These are phyloP conservation scores for Myotis yumanensis DNA, from an alignment of 2,113 vertebrate genomes.

Conservation along the genomic window DNA sequence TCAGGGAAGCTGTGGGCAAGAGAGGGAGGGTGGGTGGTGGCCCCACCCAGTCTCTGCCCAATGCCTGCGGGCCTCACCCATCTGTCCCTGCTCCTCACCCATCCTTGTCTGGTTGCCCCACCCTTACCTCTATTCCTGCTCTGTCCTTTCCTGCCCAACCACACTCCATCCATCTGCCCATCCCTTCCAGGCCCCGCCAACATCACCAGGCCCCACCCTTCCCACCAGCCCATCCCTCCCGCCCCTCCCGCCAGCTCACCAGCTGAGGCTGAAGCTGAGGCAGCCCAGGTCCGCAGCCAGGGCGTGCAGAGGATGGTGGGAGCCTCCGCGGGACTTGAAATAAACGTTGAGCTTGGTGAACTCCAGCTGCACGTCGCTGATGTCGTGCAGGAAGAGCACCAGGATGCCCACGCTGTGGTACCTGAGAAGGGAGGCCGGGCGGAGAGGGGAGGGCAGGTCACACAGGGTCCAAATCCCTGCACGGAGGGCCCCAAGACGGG, in stretches of 20 bases:
- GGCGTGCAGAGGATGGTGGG: slow-evolving; percentile 88
- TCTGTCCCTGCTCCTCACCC: neutral
- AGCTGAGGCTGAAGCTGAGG: slow-evolving; percentile 92
- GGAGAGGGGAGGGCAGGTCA: neutral
- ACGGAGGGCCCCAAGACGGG: neutral
- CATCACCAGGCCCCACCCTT: neutral
- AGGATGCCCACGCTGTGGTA: slow-evolving; percentile 96
- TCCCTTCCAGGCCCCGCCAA: neutral
- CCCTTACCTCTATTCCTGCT: neutral
- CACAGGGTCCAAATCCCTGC: neutral
- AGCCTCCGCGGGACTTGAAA: slow-evolving; percentile 91
- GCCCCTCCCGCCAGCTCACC: slow-evolving; percentile 81
- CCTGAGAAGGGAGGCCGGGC: slow-evolving; percentile 75
- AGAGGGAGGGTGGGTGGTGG: neutral
- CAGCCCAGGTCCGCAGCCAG: slow-evolving; percentile 90
- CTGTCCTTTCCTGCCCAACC: too few species aligned
- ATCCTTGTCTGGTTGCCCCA: neutral
- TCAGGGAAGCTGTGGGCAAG: fast-evolving
- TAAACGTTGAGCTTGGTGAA: slow-evolving; percentile 98
- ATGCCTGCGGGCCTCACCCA: neutral
- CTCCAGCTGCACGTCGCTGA: slow-evolving; percentile 94
- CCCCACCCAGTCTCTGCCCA: neutral
- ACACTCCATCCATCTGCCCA: fast-evolving
- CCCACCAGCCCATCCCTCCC: neutral
- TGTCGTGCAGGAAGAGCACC: slow-evolving; percentile 95